Conservation (phyloP, 2,888 invertebrate species). For the Drosophila phalerata region DNA sequence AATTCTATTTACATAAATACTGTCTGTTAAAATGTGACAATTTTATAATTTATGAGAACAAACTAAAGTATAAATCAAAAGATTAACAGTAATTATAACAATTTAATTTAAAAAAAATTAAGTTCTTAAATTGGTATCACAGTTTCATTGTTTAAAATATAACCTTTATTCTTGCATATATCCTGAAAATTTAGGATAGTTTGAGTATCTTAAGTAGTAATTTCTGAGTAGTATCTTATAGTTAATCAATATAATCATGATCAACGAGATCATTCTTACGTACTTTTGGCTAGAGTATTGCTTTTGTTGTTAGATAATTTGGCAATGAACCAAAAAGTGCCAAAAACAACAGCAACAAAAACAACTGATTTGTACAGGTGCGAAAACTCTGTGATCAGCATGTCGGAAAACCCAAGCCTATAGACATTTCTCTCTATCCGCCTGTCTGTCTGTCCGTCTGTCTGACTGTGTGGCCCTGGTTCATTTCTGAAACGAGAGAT, state of each 20-base stretch:
- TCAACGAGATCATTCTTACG: neutral
- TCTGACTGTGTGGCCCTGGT: conserved; percentile 4
- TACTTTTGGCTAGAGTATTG: conserved; percentile 19
- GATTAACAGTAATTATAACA: no score
- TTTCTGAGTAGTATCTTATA: conserved; percentile 6
- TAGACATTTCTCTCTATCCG: conserved; percentile 7
- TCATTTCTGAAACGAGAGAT: conserved; percentile 21
- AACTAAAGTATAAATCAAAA: no score
- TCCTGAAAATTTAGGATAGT: no score
- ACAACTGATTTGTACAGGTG: conserved; percentile 73
- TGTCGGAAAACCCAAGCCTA: conserved; percentile 33
- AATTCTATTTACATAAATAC: no score
- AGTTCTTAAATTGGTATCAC: no score
- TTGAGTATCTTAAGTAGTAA: no score
- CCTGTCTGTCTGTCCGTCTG: neutral
- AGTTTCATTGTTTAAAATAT: no score
- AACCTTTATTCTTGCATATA: no score
- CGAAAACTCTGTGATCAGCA: conserved; percentile 78
- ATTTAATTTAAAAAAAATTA: no score
- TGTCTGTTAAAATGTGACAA: no score
- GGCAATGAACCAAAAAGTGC: conserved; percentile 75
- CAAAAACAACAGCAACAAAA: conserved; percentile 37
- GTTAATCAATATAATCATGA: neutral
- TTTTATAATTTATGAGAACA: no score
- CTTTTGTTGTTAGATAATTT: conserved; percentile 57